A percentile compares a stretch with the other conserved stretches of the same genome.
These are phyloP conservation scores for Amphipyra tragopoginis DNA, from an alignment of 2,888 invertebrate species.

Conservation along the genomic window DNA sequence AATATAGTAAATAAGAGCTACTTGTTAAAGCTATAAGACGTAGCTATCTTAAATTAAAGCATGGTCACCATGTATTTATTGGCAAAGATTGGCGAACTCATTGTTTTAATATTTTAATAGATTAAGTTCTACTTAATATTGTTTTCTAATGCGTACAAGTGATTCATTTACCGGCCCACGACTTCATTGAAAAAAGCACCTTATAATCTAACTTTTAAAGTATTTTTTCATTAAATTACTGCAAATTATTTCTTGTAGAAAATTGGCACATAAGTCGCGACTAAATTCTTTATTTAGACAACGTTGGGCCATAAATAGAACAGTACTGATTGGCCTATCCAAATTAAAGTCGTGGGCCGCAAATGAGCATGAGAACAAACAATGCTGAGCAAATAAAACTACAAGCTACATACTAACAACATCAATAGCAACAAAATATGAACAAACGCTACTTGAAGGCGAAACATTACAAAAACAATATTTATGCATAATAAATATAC, in stretches of 20 bases:
- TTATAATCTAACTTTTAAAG: conserved; percentile 5
- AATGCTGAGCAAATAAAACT: conserved; percentile 59
- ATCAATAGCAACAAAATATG: conserved; percentile 60
- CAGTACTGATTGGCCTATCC: conserved; percentile 7
- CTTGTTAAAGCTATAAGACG: conserved; percentile 56
- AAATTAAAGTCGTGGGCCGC: conserved; percentile 37
- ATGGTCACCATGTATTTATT: conserved; percentile 50
- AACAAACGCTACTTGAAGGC: conserved; percentile 43
- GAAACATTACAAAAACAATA: conserved; percentile 36
- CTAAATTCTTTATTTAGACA: conserved; percentile 2
- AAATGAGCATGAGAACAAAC: conserved; percentile 52
- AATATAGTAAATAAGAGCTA: conserved; percentile 50
- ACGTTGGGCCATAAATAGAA: conserved; percentile 9
- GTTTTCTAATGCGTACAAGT: conserved; percentile 43
- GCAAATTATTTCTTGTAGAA: conserved; percentile 6
- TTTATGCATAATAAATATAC: conserved; percentile 41
- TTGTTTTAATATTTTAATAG: conserved; percentile 26
- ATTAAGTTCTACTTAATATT: conserved; percentile 43
- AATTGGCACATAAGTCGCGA: conserved; percentile 12
- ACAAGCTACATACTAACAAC: conserved; percentile 62
- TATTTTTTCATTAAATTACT: conserved; percentile 7
- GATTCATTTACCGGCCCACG: conserved; percentile 35
- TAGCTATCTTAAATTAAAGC: conserved; percentile 58
- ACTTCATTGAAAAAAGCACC: conserved; percentile 14
- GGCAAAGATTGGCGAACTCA: conserved; percentile 55